phyloP scores from a whole-genome alignment of 2,797 vertebrate species.

The Diplodus puntazzo region DNA sequence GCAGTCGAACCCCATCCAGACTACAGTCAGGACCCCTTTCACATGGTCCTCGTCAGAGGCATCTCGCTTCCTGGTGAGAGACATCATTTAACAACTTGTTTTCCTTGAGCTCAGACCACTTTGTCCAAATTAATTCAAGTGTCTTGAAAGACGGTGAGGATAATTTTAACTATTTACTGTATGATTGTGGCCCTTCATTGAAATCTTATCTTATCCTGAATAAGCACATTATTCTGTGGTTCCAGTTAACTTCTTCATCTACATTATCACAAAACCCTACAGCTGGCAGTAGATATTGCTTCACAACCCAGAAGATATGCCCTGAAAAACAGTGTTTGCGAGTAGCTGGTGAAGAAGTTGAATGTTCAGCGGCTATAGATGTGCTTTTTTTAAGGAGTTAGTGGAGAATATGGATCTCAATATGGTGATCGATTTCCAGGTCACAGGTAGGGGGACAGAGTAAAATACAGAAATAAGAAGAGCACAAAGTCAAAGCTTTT shows the following conservation, averaged over 20 bases:
- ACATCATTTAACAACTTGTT: not conserved
- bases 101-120: not conserved
- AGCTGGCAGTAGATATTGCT: not conserved
- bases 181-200: not conserved
- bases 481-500: not conserved
- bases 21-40: slow-evolving; percentile 93
- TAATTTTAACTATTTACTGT: not conserved
- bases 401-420: not conserved
- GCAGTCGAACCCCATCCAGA: slow-evolving; percentile 87
- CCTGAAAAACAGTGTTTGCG: not conserved
- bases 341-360: too few relatives aligned
- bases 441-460: too few relatives aligned
- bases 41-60: slow-evolving; percentile 94
- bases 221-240: not conserved
- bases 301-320: not conserved
- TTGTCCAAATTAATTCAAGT: not conserved
- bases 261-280: not conserved
- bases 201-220: not conserved
- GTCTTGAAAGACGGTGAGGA: not conserved
- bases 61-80: slow-evolving; percentile 91
- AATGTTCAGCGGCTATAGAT: too few relatives aligned
- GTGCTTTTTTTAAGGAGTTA: not conserved
- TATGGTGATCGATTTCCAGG: too few relatives aligned
- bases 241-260: not conserved
- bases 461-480: too few relatives aligned